phyloP scores from a whole-genome alignment of 2,113 vertebrate species.

The Bubo blakistoni region DNA sequence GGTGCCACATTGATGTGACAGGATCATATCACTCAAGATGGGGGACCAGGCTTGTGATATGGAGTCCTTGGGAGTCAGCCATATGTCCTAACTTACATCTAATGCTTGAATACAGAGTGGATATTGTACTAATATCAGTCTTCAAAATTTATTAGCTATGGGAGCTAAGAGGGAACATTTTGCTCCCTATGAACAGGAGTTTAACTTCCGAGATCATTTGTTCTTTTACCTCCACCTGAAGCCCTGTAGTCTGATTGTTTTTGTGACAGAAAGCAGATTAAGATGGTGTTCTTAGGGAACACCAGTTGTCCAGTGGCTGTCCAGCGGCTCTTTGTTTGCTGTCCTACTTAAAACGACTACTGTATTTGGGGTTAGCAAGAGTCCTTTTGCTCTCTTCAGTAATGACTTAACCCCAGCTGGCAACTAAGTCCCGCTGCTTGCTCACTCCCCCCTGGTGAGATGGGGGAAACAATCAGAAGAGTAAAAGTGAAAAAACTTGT shows the following conservation, averaged over 20 bases:
- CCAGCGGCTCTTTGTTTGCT: not conserved
- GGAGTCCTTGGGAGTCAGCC: not conserved
- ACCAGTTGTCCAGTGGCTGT: not conserved
- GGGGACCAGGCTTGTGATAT: not conserved
- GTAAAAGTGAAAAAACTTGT: too few species aligned
- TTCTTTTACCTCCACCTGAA: not conserved
- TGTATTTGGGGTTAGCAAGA: not conserved
- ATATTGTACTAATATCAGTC: not conserved
- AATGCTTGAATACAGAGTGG: not conserved
- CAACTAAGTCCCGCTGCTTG: too few species aligned
- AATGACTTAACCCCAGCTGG: too few species aligned
- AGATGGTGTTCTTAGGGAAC: rapidly evolving
- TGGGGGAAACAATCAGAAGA: too few species aligned
- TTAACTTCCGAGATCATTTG: not conserved
- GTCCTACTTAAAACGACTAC: not conserved
- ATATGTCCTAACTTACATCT: not conserved
- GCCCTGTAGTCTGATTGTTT: not conserved
- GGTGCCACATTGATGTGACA: not conserved
- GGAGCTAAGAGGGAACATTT: not conserved
- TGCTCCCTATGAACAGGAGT: not conserved
- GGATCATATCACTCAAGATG: not conserved
- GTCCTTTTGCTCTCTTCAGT: not conserved
- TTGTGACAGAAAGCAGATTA: not conserved
- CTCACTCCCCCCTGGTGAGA: too few species aligned
- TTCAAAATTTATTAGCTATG: not conserved